Evolutionary conservation across 2,113 vertebrate genomes (phyloP), one percentile per base, ranked within the genome.

Genomic region (Zosterops japonicus): DNA sequence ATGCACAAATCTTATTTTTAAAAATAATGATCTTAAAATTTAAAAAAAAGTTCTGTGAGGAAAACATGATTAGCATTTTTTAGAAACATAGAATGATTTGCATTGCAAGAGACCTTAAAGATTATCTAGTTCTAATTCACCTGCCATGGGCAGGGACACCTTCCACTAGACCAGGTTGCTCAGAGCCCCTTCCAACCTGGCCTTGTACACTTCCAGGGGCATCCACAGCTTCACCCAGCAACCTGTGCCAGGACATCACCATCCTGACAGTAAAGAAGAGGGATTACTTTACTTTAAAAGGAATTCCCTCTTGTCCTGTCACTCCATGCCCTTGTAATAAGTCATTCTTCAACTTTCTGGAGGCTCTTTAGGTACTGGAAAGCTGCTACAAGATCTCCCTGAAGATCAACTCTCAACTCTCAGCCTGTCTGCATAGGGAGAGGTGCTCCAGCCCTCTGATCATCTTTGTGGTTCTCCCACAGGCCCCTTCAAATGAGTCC

Each of bases 271-370:
- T 41, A 5, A 87, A 80, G 10, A 80, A 36, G 36, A 36, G 36
- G 8, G 16, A 36, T 56, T 56, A 16, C 27, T 53, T 44, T 53
- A 35, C 18, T 29, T 53, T 69, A 59, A 39, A 57, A 78, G 7
- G 31, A 5, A 4, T 71, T 65, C 4, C 7, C 2, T 13, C n/a
- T 56, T 6, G 0, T 74, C 11, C 6, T 59, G 1, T 55, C 27
- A 19, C 15, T 77, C 19, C 11, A 11, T 11, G 10, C 2, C 24
- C 13, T 67, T 19, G 2, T 39, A n/a, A 36, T 24, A 20, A 56
- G 25, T 57, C 1, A 0, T 23, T 59, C 14, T 27, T 11, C 25
- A 46, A 28, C 22, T 71, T 57, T 68, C 39, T 15, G 12, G 31
- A 31, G n/a, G 11, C 9, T 36, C 13, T 47, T 39, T 22, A 74